Evolutionary conservation across 2,113 vertebrate genomes (phyloP).

Genomic region (Serilophus lunatus): DNA sequence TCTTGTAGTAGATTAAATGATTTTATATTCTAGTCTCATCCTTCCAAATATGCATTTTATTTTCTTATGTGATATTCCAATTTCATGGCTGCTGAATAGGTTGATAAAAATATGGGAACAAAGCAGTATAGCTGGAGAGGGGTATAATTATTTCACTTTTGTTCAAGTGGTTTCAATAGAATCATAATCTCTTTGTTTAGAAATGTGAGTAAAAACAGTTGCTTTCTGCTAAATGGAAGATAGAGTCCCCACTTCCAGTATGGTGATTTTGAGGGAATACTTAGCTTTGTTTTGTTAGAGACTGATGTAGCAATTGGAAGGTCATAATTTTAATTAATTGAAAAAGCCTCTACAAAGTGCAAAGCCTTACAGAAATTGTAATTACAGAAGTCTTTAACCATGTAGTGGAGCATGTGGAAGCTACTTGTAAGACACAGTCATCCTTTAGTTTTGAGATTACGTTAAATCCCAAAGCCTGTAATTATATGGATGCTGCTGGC

Average conservation of each 20-base stretch:
- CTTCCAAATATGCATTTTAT: not conserved
- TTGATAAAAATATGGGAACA: not conserved
- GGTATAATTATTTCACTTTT: not conserved
- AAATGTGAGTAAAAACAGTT: not conserved
- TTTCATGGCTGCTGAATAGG: not conserved
- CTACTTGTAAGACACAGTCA: conserved; percentile 28
- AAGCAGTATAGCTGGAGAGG: not conserved
- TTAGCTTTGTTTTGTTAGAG: conserved; percentile 19
- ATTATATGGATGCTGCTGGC: conserved; percentile 41
- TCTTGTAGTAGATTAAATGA: not conserved
- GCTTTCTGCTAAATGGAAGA: not conserved
- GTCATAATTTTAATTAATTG: conserved; percentile 49
- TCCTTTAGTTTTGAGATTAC: conserved; percentile 49
- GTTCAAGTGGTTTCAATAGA: conserved; percentile 19
- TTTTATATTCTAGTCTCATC: not conserved
- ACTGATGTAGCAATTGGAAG: not conserved
- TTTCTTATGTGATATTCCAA: not conserved
- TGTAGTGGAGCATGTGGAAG: conserved; percentile 25
- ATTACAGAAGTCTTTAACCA: conserved; percentile 34
- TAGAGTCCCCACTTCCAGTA: not conserved
- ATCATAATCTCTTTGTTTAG: not conserved
- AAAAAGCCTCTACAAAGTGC: conserved; percentile 6
- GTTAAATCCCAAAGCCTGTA: conserved; percentile 28
- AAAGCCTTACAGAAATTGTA: conserved; percentile 29
- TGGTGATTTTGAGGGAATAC: conserved; percentile 7